Conservation (phyloP, 1,140 invertebrate species). For the Trinorchestia longiramus region DNA sequence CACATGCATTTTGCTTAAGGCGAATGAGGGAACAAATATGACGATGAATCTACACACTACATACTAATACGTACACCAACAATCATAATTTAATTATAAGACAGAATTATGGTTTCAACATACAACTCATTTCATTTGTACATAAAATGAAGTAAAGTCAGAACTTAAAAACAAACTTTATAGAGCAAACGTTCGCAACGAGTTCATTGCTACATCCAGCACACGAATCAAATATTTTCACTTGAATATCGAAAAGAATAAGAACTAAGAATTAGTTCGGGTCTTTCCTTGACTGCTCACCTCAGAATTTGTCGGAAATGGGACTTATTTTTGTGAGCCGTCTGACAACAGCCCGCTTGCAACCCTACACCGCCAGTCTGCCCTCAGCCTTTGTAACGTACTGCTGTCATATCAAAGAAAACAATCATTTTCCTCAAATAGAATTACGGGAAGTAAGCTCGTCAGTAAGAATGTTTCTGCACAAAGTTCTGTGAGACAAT, state of each 20-base stretch:
- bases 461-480: neutral
- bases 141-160: no score
- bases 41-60: no score
- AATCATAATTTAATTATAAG: no score
- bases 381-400: neutral
- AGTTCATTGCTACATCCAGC: no score
- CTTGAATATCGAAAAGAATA: neutral
- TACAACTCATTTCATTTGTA: no score
- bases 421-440: neutral
- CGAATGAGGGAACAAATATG: no score
- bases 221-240: neutral
- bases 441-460: neutral
- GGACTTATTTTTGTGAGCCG: neutral
- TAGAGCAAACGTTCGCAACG: no score
- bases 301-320: neutral
- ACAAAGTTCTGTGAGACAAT: neutral
- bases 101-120: no score
- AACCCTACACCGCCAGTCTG: neutral
- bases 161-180: no score
- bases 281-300: neutral
- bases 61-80: no score
- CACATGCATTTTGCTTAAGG: no score
- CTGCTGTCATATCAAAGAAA: neutral
- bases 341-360: neutral
- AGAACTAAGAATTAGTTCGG: neutral